These are phyloP conservation scores for Strongylocentrotus purpuratus DNA, from an alignment of 35 echinoderm and acorn worm genomes.

Conservation along the genomic window DNA sequence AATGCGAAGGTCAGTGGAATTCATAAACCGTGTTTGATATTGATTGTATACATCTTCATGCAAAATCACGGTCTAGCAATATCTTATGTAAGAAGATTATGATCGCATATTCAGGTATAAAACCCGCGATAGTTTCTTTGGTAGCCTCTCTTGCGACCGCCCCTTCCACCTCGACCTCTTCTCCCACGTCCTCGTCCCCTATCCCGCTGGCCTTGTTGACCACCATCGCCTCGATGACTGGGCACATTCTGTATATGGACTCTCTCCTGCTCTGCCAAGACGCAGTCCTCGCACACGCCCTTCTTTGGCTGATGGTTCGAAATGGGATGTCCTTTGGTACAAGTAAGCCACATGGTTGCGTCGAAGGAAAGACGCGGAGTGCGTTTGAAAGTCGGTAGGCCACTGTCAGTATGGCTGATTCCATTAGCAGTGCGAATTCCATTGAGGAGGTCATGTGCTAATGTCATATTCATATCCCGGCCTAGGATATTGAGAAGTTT, in stretches of 20 bases:
- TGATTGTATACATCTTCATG: too few relatives aligned
- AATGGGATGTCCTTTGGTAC: not conserved
- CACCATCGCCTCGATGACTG: not conserved
- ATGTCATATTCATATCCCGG: not conserved
- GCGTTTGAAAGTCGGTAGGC: not conserved
- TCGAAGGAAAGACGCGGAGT: not conserved
- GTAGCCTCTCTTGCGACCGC: not conserved
- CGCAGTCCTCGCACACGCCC: not conserved
- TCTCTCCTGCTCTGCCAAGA: not conserved
- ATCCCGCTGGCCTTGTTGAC: not conserved
- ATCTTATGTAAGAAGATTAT: too few relatives aligned
- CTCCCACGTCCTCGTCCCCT: not conserved
- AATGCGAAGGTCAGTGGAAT: too few relatives aligned
- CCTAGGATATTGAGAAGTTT: not conserved
- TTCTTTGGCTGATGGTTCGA: not conserved
- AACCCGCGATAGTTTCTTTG: not conserved
- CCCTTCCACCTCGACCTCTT: not conserved
- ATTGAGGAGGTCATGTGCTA: not conserved
- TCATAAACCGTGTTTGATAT: too few relatives aligned
- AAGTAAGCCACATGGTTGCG: not conserved
- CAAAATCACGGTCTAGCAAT: too few relatives aligned
- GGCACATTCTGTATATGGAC: not conserved
- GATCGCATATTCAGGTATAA: too few relatives aligned
- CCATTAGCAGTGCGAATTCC: not conserved
- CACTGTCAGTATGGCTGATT: not conserved